These are phyloP conservation scores for Drosophila oshimai DNA, from an alignment of 1,140 invertebrate genomes.

Conservation along the genomic window DNA sequence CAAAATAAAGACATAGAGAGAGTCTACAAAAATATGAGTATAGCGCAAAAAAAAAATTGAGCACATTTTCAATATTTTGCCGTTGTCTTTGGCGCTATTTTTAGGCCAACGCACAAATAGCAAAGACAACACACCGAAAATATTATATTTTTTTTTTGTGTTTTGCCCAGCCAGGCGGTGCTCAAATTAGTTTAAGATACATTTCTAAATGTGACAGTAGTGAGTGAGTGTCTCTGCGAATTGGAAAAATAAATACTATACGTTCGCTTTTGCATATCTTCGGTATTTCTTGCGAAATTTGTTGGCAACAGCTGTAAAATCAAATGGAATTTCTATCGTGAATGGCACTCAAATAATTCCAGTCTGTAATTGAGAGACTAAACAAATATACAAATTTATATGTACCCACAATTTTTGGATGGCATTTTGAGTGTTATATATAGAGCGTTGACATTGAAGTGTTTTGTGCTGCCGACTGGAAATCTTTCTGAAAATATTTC, in stretches of 20 bases:
- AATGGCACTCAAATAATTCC: background rate
- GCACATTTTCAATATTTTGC: slow-evolving; percentile 66
- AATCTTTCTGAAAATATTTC: slow-evolving; percentile 13
- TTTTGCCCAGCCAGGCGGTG: slow-evolving; percentile 58
- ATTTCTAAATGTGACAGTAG: slow-evolving; percentile 78
- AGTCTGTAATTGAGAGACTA: slow-evolving; percentile 3
- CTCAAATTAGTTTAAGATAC: slow-evolving; percentile 80
- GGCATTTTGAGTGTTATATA: slow-evolving; percentile 1
- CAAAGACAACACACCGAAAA: slow-evolving; percentile 25
- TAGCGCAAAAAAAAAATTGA: slow-evolving; percentile 52
- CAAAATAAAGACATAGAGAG: slow-evolving; percentile 30
- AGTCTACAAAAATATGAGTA: slow-evolving; percentile 57
- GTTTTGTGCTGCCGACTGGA: slow-evolving; percentile 12
- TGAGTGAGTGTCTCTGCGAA: slow-evolving; percentile 56
- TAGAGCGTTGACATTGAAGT: no score
- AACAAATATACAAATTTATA: background rate
- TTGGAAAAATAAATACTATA: slow-evolving; percentile 57
- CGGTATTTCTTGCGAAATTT: slow-evolving; percentile 19
- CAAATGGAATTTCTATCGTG: slow-evolving; percentile 13
- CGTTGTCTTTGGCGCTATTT: slow-evolving; percentile 59
- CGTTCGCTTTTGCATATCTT: slow-evolving; percentile 10
- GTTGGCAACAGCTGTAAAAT: slow-evolving; percentile 54
- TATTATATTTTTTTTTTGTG: slow-evolving; percentile 59
- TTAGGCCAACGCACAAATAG: slow-evolving; percentile 31
- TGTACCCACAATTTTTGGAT: background rate